Conservation (phyloP, 2,113 vertebrate genomes). For the Myrmecobius fasciatus region DNA sequence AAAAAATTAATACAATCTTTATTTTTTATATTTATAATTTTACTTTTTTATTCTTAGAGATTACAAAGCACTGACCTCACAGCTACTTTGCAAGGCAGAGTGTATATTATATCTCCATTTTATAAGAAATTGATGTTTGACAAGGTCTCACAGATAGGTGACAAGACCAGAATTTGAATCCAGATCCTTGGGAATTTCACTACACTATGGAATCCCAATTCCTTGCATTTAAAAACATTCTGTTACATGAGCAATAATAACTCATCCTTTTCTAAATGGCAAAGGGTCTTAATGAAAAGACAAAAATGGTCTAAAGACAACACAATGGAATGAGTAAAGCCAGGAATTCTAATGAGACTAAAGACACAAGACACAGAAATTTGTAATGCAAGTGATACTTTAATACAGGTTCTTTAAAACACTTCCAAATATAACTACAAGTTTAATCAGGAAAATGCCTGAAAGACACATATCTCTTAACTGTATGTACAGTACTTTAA, state of each 20-base stretch:
- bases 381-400: conserved; percentile 61
- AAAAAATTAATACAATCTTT: too few species aligned
- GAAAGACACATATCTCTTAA: conserved; percentile 69
- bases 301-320: not conserved
- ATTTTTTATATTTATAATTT: not conserved
- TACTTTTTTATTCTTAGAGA: not conserved
- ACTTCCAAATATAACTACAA: conserved; percentile 70
- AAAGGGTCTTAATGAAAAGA: not conserved
- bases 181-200: not conserved
- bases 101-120: not conserved
- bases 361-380: conserved; percentile 60
- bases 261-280: conserved; percentile 28
- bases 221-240: conserved; percentile 23
- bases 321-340: conserved; percentile 47
- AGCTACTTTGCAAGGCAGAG: not conserved
- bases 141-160: not conserved
- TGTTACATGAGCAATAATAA: conserved; percentile 9
- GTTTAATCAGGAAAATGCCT: conserved; percentile 65
- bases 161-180: not conserved
- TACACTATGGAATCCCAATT: too few species aligned
- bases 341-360: conserved; percentile 49
- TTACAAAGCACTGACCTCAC: not conserved
- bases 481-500: conserved; percentile 48
- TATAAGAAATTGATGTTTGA: not conserved
- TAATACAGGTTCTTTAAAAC: conserved; percentile 71